Conservation (phyloP, 1,140 invertebrate species). For the Heliconius hermathena region DNA sequence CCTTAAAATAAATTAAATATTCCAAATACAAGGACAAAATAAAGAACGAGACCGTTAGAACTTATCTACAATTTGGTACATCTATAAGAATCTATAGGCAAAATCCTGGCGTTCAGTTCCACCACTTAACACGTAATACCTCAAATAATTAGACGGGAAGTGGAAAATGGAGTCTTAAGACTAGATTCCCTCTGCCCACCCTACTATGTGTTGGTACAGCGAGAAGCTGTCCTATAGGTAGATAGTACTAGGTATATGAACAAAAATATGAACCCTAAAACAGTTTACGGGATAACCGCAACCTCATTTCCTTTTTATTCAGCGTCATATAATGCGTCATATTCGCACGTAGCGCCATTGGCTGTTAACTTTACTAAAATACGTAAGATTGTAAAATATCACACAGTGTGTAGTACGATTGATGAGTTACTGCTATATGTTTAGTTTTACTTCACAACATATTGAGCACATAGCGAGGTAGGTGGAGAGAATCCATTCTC, state of each 20-base stretch:
- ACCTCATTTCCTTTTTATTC: conserved; percentile 4
- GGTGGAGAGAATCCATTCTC: not conserved
- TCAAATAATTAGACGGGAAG: no score
- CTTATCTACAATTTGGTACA: no score
- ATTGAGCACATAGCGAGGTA: not conserved
- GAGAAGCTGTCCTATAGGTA: no score
- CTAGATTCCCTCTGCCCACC: no score
- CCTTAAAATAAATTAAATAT: no score
- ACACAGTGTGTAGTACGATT: not conserved
- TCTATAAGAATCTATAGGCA: no score
- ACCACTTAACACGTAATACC: no score
- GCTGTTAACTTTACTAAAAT: conserved; percentile 19
- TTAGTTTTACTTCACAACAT: not conserved
- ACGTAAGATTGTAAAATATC: not conserved
- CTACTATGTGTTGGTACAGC: no score
- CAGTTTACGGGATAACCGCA: conserved; percentile 4
- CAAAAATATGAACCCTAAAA: conserved; percentile 9
- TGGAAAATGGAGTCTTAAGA: no score
- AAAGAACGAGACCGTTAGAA: no score
- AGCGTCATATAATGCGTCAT: conserved; percentile 5
- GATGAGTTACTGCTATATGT: not conserved
- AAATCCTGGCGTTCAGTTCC: no score
- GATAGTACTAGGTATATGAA: not conserved
- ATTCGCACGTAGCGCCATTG: not conserved
- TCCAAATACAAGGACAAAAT: no score